A percentile compares a stretch with the other conserved stretches of the same genome.
Evolutionary conservation across 2,797 vertebrate genomes (phyloP).

Genomic region (Anniella stebbinsi): DNA sequence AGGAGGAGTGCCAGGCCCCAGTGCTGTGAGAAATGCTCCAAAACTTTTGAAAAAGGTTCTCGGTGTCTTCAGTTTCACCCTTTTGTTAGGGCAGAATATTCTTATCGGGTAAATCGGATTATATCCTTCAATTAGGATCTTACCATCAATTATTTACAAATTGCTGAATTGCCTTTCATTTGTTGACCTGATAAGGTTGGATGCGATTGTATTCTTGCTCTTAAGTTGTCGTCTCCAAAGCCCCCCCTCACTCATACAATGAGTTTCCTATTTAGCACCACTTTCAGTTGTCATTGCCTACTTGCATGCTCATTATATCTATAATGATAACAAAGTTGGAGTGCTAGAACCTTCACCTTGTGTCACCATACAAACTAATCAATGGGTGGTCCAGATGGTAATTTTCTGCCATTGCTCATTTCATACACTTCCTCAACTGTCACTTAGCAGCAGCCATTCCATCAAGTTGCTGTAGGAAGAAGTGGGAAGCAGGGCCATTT

Average conservation of each 20-base stretch:
- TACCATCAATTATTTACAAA: slow-evolving; percentile 11
- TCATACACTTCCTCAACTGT: background rate
- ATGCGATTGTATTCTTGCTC: background rate
- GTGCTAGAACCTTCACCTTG: background rate
- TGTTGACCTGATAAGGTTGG: background rate
- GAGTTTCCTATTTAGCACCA: background rate
- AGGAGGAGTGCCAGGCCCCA: background rate
- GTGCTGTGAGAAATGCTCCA: background rate
- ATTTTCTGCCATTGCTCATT: background rate
- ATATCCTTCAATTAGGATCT: background rate
- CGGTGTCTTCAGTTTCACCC: background rate
- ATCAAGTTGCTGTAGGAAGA: background rate
- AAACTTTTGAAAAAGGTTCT: slow-evolving; percentile 1
- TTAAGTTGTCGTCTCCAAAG: background rate
- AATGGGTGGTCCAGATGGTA: background rate
- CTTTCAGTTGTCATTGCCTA: background rate
- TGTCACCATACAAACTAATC: background rate
- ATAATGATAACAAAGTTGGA: background rate
- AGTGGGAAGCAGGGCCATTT: background rate
- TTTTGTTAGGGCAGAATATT: background rate
- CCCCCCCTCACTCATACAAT: background rate
- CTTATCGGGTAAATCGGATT: background rate
- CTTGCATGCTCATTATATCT: background rate
- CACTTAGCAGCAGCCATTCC: background rate
- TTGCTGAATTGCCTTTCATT: background rate